Percentiles rank a stretch among this genome's conserved stretches.
phyloP scores from a whole-genome alignment of 2,113 vertebrate species.

The Vulpes ferrilata region DNA sequence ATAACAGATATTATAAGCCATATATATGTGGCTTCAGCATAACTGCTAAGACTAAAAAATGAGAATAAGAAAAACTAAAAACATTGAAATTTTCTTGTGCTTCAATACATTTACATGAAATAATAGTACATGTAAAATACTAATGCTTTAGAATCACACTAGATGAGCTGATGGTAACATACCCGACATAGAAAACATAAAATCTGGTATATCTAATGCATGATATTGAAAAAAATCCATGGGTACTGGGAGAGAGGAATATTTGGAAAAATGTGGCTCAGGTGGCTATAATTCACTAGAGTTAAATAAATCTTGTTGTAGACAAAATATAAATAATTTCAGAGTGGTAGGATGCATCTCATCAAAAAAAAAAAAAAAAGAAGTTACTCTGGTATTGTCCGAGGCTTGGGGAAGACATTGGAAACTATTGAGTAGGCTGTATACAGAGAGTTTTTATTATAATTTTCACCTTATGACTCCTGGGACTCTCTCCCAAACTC shows the following conservation, averaged over 20 bases:
- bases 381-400: background rate
- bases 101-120: background rate
- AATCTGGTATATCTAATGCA: background rate
- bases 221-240: background rate
- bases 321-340: background rate
- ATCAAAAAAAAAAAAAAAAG: background rate
- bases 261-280: constrained; percentile 35
- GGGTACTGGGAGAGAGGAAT: background rate
- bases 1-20: background rate
- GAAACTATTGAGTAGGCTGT: background rate
- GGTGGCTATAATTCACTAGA: background rate
- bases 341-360: background rate
- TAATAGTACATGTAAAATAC: constrained; percentile 40
- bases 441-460: background rate
- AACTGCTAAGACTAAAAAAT: constrained; percentile 35
- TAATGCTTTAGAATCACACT: constrained; percentile 33
- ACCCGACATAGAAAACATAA: background rate
- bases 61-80: background rate
- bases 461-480: background rate
- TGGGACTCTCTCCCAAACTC: background rate
- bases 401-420: background rate
- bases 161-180: background rate
- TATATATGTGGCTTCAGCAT: background rate
- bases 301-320: constrained; percentile 6
- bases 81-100: background rate